These are phyloP conservation scores for Xerus rutilus DNA, from an alignment of 2,797 vertebrate genomes.

Conservation along the genomic window DNA sequence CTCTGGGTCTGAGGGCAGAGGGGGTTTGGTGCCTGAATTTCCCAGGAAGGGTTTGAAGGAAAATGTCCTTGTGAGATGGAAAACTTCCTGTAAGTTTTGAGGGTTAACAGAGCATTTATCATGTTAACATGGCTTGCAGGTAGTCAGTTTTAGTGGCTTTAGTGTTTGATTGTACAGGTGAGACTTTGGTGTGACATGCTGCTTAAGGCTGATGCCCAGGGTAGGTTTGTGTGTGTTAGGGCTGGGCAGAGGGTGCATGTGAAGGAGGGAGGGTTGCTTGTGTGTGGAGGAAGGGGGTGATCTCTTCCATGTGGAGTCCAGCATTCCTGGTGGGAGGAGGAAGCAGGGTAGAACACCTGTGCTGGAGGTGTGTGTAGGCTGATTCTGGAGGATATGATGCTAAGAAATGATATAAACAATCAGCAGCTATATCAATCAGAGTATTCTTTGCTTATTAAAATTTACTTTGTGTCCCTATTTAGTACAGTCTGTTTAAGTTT, in stretches of 20 bases:
- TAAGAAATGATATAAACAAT: background rate
- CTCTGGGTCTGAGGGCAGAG: background rate
- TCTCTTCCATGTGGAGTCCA: background rate
- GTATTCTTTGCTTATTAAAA: conserved; percentile 5
- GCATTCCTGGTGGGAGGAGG: background rate
- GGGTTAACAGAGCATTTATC: background rate
- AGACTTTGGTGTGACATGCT: background rate
- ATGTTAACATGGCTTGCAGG: background rate
- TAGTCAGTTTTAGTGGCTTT: background rate
- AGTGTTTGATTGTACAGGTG: background rate
- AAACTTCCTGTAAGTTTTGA: background rate
- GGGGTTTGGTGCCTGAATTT: background rate
- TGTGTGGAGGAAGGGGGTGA: background rate
- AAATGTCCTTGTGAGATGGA: background rate
- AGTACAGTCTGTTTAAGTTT: conserved; percentile 17
- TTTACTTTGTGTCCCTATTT: background rate
- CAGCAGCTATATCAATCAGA: background rate
- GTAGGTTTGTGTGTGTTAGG: background rate
- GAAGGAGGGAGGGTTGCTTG: background rate
- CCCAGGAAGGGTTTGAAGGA: background rate
- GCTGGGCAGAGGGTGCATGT: background rate
- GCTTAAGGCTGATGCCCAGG: background rate
- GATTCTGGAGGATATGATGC: background rate
- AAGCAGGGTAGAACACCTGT: background rate
- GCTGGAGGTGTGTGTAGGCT: background rate